phyloP scores from a whole-genome alignment of 2,113 vertebrate species.

The Caracal caracal region DNA sequence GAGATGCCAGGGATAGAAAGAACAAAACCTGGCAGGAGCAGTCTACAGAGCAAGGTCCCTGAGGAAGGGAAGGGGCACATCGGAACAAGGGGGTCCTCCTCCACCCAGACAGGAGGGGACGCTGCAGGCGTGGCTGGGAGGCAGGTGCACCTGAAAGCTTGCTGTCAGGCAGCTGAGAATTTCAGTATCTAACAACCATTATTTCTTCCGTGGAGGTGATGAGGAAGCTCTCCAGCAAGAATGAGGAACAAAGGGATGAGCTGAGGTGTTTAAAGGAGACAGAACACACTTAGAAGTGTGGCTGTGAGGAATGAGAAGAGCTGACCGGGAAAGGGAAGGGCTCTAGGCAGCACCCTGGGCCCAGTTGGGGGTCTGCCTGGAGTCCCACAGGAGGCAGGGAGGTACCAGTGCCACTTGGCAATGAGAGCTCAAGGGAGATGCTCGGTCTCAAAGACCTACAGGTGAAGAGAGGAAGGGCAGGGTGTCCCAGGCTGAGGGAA shows the following conservation, averaged over 20 bases:
- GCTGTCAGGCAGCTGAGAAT: background rate
- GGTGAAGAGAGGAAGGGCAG: background rate
- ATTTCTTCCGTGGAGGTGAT: background rate
- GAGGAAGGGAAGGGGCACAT: background rate
- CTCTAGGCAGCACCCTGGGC: background rate
- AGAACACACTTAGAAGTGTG: background rate
- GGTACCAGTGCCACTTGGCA: background rate
- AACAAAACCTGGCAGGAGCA: background rate
- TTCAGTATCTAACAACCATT: background rate
- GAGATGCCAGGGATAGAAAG: background rate
- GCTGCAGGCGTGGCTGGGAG: background rate
- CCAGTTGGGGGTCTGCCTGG: background rate
- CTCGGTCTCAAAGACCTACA: background rate
- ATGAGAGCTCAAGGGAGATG: background rate
- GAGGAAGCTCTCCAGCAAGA: background rate
- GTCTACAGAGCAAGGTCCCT: background rate
- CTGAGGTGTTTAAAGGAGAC: background rate
- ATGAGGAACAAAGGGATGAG: background rate
- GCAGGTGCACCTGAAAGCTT: rapidly evolving
- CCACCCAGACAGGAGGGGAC: background rate
- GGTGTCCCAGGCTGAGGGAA: background rate
- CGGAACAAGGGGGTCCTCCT: too few species aligned
- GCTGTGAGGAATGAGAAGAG: background rate
- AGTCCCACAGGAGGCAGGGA: background rate
- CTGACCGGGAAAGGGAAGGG: background rate